phyloP scores from a whole-genome alignment of 2,888 invertebrate species.

The Brachylomia viminalis region DNA sequence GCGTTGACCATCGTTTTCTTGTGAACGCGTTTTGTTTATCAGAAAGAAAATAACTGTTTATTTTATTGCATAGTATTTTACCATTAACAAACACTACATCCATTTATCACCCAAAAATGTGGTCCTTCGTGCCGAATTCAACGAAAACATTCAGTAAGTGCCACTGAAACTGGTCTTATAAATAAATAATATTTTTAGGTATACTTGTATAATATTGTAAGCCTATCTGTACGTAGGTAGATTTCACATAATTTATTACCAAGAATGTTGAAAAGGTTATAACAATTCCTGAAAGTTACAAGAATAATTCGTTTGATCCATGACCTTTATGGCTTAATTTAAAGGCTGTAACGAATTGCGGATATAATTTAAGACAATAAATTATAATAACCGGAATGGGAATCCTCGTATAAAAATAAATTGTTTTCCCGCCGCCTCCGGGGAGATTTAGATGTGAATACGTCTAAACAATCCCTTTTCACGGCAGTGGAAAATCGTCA shows the following conservation, averaged over 20 bases:
- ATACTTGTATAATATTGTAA: background rate
- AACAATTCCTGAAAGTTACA: background rate
- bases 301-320: slow-evolving; percentile 22
- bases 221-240: background rate
- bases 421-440: slow-evolving; percentile 53
- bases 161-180: background rate
- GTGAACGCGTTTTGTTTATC: slow-evolving; percentile 4
- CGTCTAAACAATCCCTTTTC: slow-evolving; percentile 70
- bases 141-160: background rate
- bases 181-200: background rate
- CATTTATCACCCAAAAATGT: slow-evolving; percentile 3
- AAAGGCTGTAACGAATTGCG: slow-evolving; percentile 44
- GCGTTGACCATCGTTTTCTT: background rate
- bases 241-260: slow-evolving; percentile 2
- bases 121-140: slow-evolving; percentile 23
- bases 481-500: slow-evolving; percentile 64
- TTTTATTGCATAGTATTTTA: slow-evolving; percentile 13
- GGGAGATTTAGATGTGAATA: slow-evolving; percentile 66
- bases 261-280: background rate
- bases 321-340: slow-evolving; percentile 45
- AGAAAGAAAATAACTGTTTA: slow-evolving; percentile 4
- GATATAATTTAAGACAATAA: slow-evolving; percentile 52
- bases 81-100: background rate
- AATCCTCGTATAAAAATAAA: slow-evolving; percentile 54
- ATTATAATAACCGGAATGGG: slow-evolving; percentile 41